A percentile compares a stretch with the other conserved stretches of the same genome.
Conservation (phyloP, 2,888 invertebrate species). For the Diaperis boleti region DNA sequence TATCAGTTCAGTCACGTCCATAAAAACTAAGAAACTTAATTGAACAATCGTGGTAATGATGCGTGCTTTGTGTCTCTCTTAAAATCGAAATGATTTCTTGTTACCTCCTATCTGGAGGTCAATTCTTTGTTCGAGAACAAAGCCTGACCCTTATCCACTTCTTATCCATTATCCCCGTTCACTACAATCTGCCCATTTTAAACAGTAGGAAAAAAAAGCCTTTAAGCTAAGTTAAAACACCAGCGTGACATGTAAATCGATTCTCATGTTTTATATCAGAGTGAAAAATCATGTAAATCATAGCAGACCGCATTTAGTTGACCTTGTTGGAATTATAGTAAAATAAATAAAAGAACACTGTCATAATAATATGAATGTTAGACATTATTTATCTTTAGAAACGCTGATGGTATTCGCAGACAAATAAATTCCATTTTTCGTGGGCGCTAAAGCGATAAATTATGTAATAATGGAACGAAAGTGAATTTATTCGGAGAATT, state of each 20-base stretch:
- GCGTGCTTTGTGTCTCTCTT: too few relatives aligned
- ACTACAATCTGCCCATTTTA: neutral
- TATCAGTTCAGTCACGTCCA: too few relatives aligned
- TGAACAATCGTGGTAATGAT: too few relatives aligned
- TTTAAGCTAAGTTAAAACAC: neutral
- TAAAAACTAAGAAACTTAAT: too few relatives aligned
- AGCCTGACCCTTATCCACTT: neutral
- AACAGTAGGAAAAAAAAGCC: neutral
- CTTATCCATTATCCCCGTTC: neutral
- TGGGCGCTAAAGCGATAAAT: neutral
- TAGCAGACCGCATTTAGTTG: neutral
- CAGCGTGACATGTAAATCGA: constrained; percentile 14
- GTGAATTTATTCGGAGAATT: neutral
- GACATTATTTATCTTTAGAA: neutral
- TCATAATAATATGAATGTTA: too few relatives aligned
- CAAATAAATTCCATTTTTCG: neutral
- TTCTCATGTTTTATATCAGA: constrained; percentile 18
- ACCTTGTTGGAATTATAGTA: constrained; percentile 16
- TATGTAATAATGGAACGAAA: neutral
- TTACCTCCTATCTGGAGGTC: too few relatives aligned
- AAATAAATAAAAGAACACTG: neutral
- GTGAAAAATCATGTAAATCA: constrained; percentile 25
- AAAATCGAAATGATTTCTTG: too few relatives aligned
- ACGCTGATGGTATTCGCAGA: neutral
- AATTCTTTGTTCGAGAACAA: too few relatives aligned